Conservation (phyloP, 2,888 invertebrate species). For the Ecliptopera silaceata region DNA sequence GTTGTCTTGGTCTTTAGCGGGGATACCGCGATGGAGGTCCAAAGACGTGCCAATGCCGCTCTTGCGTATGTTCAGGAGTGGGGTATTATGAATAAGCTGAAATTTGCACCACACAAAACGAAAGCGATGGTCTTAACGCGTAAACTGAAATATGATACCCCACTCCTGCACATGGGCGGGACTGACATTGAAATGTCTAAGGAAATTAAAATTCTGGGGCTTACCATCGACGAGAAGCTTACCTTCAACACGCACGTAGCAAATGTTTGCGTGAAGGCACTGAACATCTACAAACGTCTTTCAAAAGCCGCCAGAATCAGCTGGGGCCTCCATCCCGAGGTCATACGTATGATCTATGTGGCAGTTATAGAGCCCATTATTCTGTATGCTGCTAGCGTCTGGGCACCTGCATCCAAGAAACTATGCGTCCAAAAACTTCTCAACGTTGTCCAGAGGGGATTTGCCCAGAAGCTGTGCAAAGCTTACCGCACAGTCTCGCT, state of each 20-base stretch:
- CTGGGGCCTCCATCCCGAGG: conserved; percentile 28
- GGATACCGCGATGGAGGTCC: neutral
- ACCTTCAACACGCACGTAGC: conserved; percentile 7
- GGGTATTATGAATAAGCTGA: neutral
- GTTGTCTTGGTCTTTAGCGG: too few relatives aligned
- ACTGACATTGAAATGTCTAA: neutral
- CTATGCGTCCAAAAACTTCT: neutral
- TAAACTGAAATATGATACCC: too few relatives aligned
- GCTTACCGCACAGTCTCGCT: neutral
- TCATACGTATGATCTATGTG: conserved; percentile 18
- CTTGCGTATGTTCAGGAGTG: neutral
- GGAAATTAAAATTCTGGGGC: conserved; percentile 7
- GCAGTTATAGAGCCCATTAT: neutral
- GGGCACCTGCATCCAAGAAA: neutral
- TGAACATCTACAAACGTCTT: neutral
- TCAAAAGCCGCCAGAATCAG: conserved; percentile 8
- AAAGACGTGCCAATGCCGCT: neutral
- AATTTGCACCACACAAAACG: too few relatives aligned
- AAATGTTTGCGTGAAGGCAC: neutral
- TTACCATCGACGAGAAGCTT: too few relatives aligned
- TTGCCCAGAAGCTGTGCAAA: neutral
- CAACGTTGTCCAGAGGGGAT: too few relatives aligned
- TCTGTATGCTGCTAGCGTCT: neutral
- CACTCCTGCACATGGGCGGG: too few relatives aligned
- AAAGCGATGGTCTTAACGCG: too few relatives aligned